These are phyloP conservation scores for Actenoides lindsayi DNA, from an alignment of 2,113 vertebrate genomes.

Conservation along the genomic window DNA sequence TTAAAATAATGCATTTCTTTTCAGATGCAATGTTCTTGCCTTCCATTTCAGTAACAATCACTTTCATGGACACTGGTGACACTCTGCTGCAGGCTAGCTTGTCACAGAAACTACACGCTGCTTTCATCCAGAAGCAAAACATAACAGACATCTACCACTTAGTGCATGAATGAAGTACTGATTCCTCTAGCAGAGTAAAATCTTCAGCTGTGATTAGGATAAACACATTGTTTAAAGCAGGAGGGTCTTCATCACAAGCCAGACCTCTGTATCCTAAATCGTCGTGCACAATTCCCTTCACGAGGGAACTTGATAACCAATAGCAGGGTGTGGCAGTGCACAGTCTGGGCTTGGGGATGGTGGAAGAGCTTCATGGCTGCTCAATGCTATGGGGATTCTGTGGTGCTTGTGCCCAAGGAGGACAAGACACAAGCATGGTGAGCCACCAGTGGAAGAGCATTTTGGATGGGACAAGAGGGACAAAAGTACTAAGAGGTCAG, in stretches of 20 bases:
- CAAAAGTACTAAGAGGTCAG: background rate
- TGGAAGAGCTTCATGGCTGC: background rate
- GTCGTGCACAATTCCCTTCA: background rate
- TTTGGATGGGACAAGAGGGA: background rate
- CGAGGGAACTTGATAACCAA: background rate
- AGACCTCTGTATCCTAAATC: background rate
- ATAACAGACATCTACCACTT: background rate
- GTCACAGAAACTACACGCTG: background rate
- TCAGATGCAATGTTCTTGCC: background rate
- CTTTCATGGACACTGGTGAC: background rate
- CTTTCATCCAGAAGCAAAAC: background rate
- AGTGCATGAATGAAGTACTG: background rate
- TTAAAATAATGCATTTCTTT: background rate
- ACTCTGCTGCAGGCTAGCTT: background rate
- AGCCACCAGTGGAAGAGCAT: accelerated
- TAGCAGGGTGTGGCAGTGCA: background rate
- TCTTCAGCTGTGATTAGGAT: background rate
- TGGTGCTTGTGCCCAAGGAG: accelerated
- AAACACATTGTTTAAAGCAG: background rate
- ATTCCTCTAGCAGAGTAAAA: background rate
- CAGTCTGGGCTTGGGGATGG: background rate
- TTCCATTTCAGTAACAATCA: background rate
- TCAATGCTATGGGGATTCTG: accelerated
- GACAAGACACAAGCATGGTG: background rate
- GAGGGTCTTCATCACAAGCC: background rate